Evolutionary conservation across 2,797 vertebrate species (phyloP).

Genomic region (Gallinago stenura): DNA sequence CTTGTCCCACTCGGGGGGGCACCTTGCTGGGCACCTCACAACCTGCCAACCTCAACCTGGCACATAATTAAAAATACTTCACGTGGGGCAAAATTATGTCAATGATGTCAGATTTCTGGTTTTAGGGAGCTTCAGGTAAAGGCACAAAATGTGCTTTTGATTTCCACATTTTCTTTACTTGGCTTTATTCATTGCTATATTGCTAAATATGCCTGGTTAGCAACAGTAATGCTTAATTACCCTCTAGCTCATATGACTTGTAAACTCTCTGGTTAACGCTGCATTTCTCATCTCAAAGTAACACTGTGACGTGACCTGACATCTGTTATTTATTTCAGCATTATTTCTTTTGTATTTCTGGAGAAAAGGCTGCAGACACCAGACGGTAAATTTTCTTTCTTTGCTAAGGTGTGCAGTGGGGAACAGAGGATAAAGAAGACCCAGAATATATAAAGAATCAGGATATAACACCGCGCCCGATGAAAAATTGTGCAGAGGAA

Average conservation of each 20-base stretch:
- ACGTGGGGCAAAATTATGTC: rapidly evolving
- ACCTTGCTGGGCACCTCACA: rapidly evolving
- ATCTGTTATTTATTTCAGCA: slow-evolving; percentile 4
- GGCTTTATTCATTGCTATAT: not conserved
- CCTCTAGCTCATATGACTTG: not conserved
- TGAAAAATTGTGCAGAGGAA: not conserved
- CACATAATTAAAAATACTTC: not conserved
- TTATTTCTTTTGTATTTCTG: not conserved
- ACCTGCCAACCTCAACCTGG: not conserved
- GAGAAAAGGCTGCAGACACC: slow-evolving; percentile 1
- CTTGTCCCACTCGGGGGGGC: not conserved
- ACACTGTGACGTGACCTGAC: not conserved
- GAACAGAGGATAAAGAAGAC: not conserved
- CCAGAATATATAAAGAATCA: not conserved
- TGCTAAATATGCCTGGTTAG: not conserved
- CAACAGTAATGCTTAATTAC: not conserved
- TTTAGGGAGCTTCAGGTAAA: not conserved
- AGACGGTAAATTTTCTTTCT: not conserved
- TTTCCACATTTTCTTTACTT: not conserved
- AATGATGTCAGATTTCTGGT: too few species aligned
- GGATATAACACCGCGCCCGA: not conserved
- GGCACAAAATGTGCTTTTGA: not conserved
- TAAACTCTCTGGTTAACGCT: not conserved
- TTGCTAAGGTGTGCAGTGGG: not conserved
- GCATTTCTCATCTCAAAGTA: not conserved